Evolutionary conservation across 1,140 invertebrate genomes (phyloP), one percentile per base, ranked within the genome.

Genomic region (Zaprionus kolodkinae): DNA sequence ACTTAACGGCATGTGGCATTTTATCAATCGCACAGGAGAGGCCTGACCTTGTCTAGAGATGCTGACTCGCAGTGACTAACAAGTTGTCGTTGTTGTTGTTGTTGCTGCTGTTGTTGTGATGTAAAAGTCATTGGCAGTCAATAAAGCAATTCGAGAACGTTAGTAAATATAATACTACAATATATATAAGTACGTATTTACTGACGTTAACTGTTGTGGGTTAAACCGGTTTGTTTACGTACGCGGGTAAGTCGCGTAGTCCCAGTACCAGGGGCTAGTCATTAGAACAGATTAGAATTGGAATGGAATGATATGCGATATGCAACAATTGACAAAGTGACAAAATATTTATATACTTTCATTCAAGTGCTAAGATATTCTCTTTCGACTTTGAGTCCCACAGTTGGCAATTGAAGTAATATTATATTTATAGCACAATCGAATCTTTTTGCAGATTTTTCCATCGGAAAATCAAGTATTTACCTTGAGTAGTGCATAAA

Each of bases 91-190:
- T 71, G n/a, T 54, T 67, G 27, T 72, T 59, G 9, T 59, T 64
- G 11, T 40, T 71, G n/a, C 43, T 67, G 27, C 67, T 59, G 9
- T 59, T 64, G 43, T 45, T 59, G 54, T 17, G 35, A 74, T 74
- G 72, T 72, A 76, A 76, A 66, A 72, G 69, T 76, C 73, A 76
- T 66, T 76, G 69, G 35, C 48, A 72, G 62, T 33, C 15, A 66
- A 72, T 61, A 66, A 72, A 72, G 52, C 56, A 76, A 35, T 76
- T 72, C 69, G 62, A 76, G 59, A 59, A 64, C 64, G 25, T 55
- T 61, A 66, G 60, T 59, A 52, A 57, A 55, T 55, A 55, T 55
- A 55, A 52, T 52, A 52, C 17, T 15, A n/a, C n/a, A n/a, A n/a
- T n/a, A n/a, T n/a, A 27, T 27, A 27, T 68, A 11, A 61, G n/a